Conservation (phyloP, 2,797 vertebrate species). For the Sciaenops ocellatus region DNA sequence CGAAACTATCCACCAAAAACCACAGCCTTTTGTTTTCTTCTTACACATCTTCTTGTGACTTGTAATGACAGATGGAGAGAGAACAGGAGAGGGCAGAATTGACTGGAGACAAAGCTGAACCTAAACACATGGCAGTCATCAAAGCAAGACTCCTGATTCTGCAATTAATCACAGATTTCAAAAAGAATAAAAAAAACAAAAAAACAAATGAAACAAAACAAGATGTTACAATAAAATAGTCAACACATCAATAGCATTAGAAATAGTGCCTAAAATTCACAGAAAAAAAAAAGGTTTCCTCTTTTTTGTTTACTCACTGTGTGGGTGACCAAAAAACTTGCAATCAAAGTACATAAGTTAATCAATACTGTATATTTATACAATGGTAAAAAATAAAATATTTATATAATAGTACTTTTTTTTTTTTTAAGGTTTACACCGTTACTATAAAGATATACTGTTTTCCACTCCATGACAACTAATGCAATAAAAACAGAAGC, state of each 20-base stretch:
- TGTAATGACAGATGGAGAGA: conserved; percentile 59
- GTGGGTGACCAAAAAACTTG: conserved; percentile 79
- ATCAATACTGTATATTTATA: conserved; percentile 88
- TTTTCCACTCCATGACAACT: conserved; percentile 89
- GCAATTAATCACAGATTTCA: conserved; percentile 67
- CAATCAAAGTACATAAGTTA: conserved; percentile 88
- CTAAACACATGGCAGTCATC: conserved; percentile 73
- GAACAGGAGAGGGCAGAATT: conserved; percentile 53
- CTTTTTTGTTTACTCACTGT: conserved; percentile 73
- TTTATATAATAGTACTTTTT: conserved; percentile 84
- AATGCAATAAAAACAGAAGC: conserved; percentile 85
- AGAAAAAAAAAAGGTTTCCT: conserved; percentile 76
- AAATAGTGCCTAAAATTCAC: conserved; percentile 84
- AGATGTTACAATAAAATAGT: conserved; percentile 81
- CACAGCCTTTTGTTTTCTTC: conserved; percentile 75
- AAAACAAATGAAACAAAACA: conserved; percentile 40
- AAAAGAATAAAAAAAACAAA: conserved; percentile 48
- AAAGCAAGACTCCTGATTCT: conserved; percentile 76
- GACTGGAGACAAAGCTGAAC: conserved; percentile 68
- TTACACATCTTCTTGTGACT: conserved; percentile 69
- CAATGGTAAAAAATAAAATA: conserved; percentile 90
- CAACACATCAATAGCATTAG: conserved; percentile 85
- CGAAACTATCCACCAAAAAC: conserved; percentile 78
- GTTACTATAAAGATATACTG: conserved; percentile 88
- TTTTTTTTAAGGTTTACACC: conserved; percentile 81